Base-by-base conservation (phyloP, 2,113 vertebrate species). In the Fulica atra region DNA sequence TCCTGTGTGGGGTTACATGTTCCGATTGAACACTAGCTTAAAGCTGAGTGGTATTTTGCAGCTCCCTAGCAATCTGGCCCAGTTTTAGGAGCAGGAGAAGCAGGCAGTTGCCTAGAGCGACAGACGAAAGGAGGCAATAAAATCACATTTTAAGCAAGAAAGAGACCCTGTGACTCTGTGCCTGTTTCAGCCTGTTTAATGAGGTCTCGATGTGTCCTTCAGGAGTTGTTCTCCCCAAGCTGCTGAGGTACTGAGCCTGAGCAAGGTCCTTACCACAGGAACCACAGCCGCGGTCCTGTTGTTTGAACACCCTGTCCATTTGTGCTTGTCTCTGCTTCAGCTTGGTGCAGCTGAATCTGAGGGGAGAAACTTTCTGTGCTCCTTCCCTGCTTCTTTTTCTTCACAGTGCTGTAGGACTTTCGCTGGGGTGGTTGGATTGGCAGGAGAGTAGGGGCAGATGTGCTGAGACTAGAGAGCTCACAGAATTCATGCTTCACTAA, bases 381-480 rank as follows among this genome's bases (percentile, higher is more conserved):
- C 29, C 16, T 93, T 31, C 69, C 74, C 83, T 38, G 42, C 38
- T 95, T 42, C 65, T 91, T 95, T 86, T 84, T 33, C 91, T 89
- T 88, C 48, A 66, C 46, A 64, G 72, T 21, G 46, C 83, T 81
- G 11, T 51, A 38, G 86, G 85, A 69, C 74, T 95, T 92, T 57
- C 93, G 74, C 81, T 14, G 42, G 54, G 81, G 78, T 95, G 92
- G 74, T 72, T 86, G 91, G 81, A 89, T 79, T 92, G 93, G 89
- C 91, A 93, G 91, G 53, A 89, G 83, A 95, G 80, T 61, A 84
- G 91, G 86, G 91, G 86, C 95, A 97, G 94, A 94, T 95, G 91
- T 97, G 88, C 77, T 79, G 83, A 91, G 72, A 92, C 65, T 83
- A 48, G 83, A 94, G 68, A 95, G 83, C 86, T 95, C 73, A 51